Conservation (phyloP, 2,113 vertebrate species). For the Halcyon senegalensis region DNA sequence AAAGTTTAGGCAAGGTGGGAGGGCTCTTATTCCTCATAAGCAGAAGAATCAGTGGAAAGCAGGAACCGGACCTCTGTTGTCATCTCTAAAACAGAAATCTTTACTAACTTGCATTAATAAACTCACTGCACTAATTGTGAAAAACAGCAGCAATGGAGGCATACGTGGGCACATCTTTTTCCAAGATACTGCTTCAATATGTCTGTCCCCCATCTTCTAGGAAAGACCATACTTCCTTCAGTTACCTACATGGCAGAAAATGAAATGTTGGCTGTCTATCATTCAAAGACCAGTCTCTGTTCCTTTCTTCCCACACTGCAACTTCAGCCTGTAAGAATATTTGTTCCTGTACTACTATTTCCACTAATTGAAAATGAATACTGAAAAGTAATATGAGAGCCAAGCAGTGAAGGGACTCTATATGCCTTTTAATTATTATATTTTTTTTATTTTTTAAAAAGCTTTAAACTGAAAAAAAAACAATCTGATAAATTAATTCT, state of each 20-base stretch:
- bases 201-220: not conserved
- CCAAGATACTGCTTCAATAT: not conserved
- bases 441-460: slow-evolving; percentile 6
- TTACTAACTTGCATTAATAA: not conserved
- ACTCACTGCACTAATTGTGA: not conserved
- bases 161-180: not conserved
- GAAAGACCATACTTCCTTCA: not conserved
- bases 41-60: not conserved
- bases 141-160: not conserved
- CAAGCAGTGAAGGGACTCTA: slow-evolving; percentile 20
- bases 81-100: not conserved
- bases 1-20: not conserved
- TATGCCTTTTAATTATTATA: slow-evolving; percentile 4
- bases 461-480: slow-evolving; percentile 62
- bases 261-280: not conserved
- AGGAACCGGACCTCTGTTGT: not conserved
- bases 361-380: slow-evolving; percentile 40
- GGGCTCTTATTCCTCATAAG: not conserved
- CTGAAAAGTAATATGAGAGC: slow-evolving; percentile 26
- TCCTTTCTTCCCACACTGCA: not conserved
- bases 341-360: slow-evolving; percentile 7
- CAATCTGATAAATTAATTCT: slow-evolving; percentile 80
- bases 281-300: not conserved
- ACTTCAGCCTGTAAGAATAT: not conserved
- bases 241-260: not conserved